Evolutionary conservation across 92 coral and sea anemone species (phyloP), one percentile per base, ranked within the genome.

Genomic region (Epizoanthus scotinus): DNA sequence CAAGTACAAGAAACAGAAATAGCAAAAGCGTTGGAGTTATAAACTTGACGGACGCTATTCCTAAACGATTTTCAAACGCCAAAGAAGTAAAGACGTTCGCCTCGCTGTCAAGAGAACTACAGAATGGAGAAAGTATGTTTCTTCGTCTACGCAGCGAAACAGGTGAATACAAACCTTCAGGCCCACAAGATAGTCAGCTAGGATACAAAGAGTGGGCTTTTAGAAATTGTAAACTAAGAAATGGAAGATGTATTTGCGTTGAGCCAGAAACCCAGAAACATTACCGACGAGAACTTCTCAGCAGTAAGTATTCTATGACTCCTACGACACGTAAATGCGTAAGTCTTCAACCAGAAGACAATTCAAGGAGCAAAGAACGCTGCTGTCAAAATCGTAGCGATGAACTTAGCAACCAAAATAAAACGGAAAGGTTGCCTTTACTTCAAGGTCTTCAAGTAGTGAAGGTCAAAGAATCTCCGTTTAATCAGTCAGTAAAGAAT

Each of bases 91-190:
- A 53, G 52, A 55, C 42, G 9, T 55, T 55, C 20, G 15, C 59
- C n/a, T 73, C 78, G 1, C 78, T 73, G n/a, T 73, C 78, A 53
- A 54, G 78, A 25, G 63, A 73, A 63, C 31, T 73, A 3, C 78
- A 73, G 40, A 73, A 54, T 27, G 78, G 50, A 17, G 42, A 29
- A 13, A 20, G n/a, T 9, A 24, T 53, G 64, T 28, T 73, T 24
- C 27, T 7, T 49, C 3, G 18, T 71, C 49, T 28, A 71, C n/a
- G 21, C n/a, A 25, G 55, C 12, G 50, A 31, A 73, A n/a, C 28
- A 13, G 29, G 44, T 19, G 8, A 44, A 5, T 14, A 26, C 31
- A 73, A 25, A 55, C 19, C 52, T 15, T 29, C 17, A 19, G 2
- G 52, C 12, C 52, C 15, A 15, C 52, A 47, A 14, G 65, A 54